Conservation (phyloP, 2,113 vertebrate genomes). For the Catharus minimus region DNA sequence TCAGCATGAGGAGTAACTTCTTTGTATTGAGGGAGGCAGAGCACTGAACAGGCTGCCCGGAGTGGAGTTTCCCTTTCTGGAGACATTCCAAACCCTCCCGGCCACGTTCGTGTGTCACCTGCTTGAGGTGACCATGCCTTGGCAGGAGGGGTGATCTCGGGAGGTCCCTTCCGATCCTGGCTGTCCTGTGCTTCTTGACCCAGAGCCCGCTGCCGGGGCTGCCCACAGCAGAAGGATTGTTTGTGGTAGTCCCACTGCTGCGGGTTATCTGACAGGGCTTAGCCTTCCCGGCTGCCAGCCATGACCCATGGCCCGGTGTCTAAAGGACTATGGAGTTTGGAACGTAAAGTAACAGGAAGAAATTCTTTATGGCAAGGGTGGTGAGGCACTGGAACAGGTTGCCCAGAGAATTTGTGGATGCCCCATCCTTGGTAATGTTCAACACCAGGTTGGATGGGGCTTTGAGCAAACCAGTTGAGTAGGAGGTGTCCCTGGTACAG, state of each 20-base stretch:
- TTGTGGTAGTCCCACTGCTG: not conserved
- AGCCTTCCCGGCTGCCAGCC: not conserved
- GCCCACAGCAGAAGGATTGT: not conserved
- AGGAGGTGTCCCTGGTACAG: not conserved
- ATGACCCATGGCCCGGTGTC: rapidly evolving
- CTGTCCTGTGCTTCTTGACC: too few relatives aligned
- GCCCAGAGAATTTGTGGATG: not conserved
- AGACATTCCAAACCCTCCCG: not conserved
- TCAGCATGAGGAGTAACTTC: not conserved
- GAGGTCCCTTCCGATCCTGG: not conserved
- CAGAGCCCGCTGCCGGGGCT: not conserved
- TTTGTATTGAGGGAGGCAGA: not conserved
- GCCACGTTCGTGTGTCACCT: not conserved
- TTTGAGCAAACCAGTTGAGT: not conserved
- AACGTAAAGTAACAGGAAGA: rapidly evolving
- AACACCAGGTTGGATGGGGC: not conserved
- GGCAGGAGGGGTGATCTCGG: not conserved
- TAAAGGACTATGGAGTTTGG: rapidly evolving
- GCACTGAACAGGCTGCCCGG: not conserved
- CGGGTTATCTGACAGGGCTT: rapidly evolving
- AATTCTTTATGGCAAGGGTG: rapidly evolving
- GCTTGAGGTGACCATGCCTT: not conserved
- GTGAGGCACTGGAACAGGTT: not conserved
- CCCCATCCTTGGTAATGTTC: not conserved
- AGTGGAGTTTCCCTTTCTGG: not conserved